Conservation (phyloP, 2,888 invertebrate genomes). For the Trachelus troglodyta region DNA sequence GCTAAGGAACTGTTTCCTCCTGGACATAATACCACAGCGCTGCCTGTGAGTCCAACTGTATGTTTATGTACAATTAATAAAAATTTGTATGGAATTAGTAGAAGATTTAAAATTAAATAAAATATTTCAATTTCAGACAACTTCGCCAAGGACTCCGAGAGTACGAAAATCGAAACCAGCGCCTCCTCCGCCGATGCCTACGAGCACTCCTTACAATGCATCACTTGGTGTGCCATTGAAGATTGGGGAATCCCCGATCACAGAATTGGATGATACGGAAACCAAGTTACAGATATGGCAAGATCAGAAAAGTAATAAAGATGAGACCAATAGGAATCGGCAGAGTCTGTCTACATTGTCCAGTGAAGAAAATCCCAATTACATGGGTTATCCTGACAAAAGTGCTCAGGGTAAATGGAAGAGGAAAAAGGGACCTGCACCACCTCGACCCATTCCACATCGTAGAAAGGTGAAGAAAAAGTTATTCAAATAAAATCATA, state of each 20-base stretch:
- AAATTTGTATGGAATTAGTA: not conserved
- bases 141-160: conserved; percentile 67
- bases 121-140: not conserved
- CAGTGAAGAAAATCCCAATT: conserved; percentile 22
- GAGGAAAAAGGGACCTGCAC: conserved; percentile 84
- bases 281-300: conserved; percentile 59
- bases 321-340: conserved; percentile 71
- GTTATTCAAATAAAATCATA: not conserved
- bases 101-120: not conserved
- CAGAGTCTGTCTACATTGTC: conserved; percentile 55
- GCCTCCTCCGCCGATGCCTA: conserved; percentile 71
- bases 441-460: conserved; percentile 79
- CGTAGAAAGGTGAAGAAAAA: conserved; percentile 69
- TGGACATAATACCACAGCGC: not conserved
- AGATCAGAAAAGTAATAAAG: conserved; percentile 71
- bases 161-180: conserved; percentile 75
- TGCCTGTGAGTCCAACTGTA: not conserved
- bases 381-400: conserved; percentile 67
- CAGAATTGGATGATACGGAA: conserved; percentile 26
- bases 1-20: conserved; percentile 32
- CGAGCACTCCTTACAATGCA: conserved; percentile 42
- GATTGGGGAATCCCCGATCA: conserved; percentile 38
- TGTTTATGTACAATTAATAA: not conserved
- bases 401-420: conserved; percentile 78
- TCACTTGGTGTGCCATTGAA: conserved; percentile 24